A percentile compares a stretch with the other conserved stretches of the same genome.
Evolutionary conservation across 2,113 vertebrate genomes (phyloP).

Genomic region (Parus major): DNA sequence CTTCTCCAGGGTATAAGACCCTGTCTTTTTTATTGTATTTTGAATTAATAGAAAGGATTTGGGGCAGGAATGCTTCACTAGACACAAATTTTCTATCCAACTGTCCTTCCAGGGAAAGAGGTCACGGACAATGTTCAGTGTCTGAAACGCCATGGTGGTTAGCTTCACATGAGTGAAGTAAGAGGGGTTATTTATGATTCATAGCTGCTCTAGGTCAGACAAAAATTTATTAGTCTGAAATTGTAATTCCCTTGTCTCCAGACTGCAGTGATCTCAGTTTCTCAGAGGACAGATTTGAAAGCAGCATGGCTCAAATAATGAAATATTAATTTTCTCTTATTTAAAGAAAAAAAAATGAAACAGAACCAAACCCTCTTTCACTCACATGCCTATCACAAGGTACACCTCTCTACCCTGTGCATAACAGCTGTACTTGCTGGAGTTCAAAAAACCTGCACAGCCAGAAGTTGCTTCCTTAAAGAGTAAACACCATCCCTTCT

Average conservation of each 20-base stretch:
- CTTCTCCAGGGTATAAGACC: neutral
- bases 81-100: neutral
- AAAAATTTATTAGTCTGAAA: constrained; percentile 32
- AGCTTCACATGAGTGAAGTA: neutral
- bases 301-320: neutral
- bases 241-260: constrained; percentile 7
- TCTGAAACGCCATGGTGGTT: neutral
- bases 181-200: neutral
- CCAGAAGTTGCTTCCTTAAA: neutral
- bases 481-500: neutral
- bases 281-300: neutral
- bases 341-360: neutral
- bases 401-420: neutral
- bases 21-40: neutral
- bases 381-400: neutral
- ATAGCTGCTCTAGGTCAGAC: neutral
- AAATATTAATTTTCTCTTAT: neutral
- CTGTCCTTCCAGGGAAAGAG: neutral
- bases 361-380: neutral
- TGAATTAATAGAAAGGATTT: neutral
- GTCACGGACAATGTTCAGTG: neutral
- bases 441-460: neutral
- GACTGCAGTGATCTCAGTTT: constrained; percentile 23
- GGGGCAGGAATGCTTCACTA: neutral
- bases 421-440: neutral